Base-by-base conservation (phyloP, 2,113 vertebrate genomes). In the Phyllostomus discolor region DNA sequence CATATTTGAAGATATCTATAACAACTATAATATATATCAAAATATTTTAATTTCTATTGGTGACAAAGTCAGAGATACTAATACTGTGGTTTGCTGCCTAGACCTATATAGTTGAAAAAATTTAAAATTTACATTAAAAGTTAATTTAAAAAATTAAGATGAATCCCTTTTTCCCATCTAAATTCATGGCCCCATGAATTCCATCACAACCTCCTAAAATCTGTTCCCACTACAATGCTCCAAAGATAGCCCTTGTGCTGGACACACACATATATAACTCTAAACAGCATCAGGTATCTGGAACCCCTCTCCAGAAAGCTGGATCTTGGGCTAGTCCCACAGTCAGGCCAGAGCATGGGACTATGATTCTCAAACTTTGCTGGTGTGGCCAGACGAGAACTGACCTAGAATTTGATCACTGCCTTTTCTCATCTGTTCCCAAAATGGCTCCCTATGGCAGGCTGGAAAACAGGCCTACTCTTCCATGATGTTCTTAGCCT, bases 131-230 rank as follows among this genome's bases (percentile, higher is more conserved):
- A 31, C 46, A 54, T 31, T 19, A 66, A 57, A 90, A 8, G 12
- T 88, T 95, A 93, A 70, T 83, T 78, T 22, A 57, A 96, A 79
- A 78, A 38, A 15, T 28, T 96, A 35, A 78, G 14, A 89, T 31
- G 4, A 19, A 31, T 48, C 2, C 1, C 10, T 19, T 89, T 78
- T 57, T 46, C 19, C 33, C 3, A 43, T 69, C 41, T 96, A 82
- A 93, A 69, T 41, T 69, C n/a, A 79, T 9, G 79, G 35, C 24
- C 10, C 28, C 15, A 19, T 57, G 46, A 95, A 95, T 83, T 94
- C 22, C 16, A 75, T 59, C 88, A 67, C 7, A 82, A 41, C 3
- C 4, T 5, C 28, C 48, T 73, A n/a, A 75, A 88, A 91, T 54
- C 16, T 84, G 19, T 35, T 87, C 50, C 31, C 19, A 50, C 11